These are phyloP conservation scores for Gastracanthus pulcherrimus DNA, from an alignment of 2,888 invertebrate genomes.

Conservation along the genomic window DNA sequence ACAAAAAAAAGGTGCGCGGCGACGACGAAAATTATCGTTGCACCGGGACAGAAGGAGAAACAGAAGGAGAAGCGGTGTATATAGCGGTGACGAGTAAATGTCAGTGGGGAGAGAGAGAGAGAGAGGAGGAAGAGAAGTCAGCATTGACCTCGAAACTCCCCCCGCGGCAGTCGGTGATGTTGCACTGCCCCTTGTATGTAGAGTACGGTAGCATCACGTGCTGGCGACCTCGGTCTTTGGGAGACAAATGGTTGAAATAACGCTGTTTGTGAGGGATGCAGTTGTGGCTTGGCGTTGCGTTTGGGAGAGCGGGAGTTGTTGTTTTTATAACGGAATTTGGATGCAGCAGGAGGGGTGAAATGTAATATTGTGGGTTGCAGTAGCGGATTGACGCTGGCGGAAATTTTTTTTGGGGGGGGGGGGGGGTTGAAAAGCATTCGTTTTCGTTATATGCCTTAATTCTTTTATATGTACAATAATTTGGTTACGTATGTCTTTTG, in stretches of 20 bases:
- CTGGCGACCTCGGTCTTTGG: conserved; percentile 15
- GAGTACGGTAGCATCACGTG: not conserved
- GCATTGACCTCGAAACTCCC: conserved; percentile 51
- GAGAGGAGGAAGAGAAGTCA: conserved; percentile 4
- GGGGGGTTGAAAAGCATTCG: too few relatives aligned
- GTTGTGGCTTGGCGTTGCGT: not conserved
- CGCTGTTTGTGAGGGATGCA: not conserved
- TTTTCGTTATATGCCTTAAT: too few relatives aligned
- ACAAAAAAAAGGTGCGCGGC: not conserved
- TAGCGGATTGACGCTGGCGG: not conserved
- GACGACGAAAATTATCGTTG: conserved; percentile 46
- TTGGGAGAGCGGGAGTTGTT: not conserved
- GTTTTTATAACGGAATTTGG: not conserved
- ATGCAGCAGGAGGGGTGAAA: not conserved
- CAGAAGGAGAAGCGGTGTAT: not conserved
- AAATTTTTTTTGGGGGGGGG: too few relatives aligned
- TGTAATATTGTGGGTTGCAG: not conserved
- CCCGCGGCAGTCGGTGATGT: not conserved
- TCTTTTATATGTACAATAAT: too few relatives aligned
- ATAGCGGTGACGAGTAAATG: too few relatives aligned
- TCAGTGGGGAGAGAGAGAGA: too few relatives aligned
- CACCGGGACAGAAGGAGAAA: not conserved
- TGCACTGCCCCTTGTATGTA: conserved; percentile 4
- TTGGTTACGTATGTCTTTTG: too few relatives aligned
- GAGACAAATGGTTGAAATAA: too few relatives aligned